Percentiles rank a stretch among this genome's conserved stretches.
Conservation (phyloP, 2,797 vertebrate species). For the Bryconaethiops microstoma region DNA sequence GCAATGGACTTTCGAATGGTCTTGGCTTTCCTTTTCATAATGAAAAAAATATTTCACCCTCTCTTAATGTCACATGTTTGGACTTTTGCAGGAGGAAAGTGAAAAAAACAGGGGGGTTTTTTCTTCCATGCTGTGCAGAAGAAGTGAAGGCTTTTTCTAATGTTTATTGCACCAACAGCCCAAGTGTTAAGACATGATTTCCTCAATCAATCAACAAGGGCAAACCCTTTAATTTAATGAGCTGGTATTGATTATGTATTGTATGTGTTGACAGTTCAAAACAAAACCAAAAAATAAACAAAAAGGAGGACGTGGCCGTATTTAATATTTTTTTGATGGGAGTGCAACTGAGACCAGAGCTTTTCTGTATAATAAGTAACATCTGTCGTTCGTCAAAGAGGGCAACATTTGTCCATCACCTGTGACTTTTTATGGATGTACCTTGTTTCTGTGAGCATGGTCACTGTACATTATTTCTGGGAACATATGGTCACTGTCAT, state of each 20-base stretch:
- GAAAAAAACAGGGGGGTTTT: background rate
- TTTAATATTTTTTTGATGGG: too few species aligned
- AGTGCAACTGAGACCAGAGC: too few species aligned
- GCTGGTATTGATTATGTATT: background rate
- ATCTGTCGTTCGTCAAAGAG: too few species aligned
- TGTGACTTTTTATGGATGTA: too few species aligned
- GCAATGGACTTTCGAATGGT: constrained; percentile 39
- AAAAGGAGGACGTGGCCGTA: too few species aligned
- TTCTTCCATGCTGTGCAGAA: background rate
- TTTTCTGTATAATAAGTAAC: too few species aligned
- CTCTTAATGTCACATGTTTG: constrained; percentile 30
- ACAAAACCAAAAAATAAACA: too few species aligned
- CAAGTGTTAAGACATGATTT: background rate
- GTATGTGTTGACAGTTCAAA: background rate
- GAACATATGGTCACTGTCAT: too few species aligned
- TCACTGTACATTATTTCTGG: too few species aligned
- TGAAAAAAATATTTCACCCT: constrained; percentile 24
- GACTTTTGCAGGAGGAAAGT: background rate
- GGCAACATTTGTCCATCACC: too few species aligned
- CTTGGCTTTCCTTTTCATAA: constrained; percentile 35
- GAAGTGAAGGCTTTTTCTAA: background rate
- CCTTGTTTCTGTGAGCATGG: too few species aligned
- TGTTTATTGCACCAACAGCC: background rate
- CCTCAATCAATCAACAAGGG: background rate
- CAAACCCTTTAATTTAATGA: background rate